These are phyloP conservation scores for Chrosomus eos DNA, from an alignment of 2,797 vertebrate species.

Conservation along the genomic window DNA sequence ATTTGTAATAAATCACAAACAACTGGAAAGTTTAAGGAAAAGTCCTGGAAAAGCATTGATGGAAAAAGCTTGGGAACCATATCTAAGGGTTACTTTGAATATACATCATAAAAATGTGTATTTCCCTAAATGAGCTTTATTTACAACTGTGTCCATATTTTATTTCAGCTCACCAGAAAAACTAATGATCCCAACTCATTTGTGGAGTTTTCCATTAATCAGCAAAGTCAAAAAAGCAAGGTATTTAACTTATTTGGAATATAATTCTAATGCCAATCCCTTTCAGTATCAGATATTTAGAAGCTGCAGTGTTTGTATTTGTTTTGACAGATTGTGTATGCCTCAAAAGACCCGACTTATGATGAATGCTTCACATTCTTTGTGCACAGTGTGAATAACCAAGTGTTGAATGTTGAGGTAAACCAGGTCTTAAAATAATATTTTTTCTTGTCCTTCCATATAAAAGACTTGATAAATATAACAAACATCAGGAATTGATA, in stretches of 20 bases:
- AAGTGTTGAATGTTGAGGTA: constrained; percentile 88
- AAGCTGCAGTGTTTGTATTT: neutral
- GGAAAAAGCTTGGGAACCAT: neutral
- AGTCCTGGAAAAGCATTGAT: neutral
- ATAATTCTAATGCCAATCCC: neutral
- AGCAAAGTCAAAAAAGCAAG: constrained; percentile 90
- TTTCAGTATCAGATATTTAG: neutral
- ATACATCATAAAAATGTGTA: neutral
- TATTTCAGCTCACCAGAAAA: constrained; percentile 75
- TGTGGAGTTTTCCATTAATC: constrained; percentile 84
- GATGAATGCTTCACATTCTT: constrained; percentile 94
- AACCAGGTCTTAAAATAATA: neutral
- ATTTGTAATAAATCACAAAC: neutral
- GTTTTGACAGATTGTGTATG: constrained; percentile 78
- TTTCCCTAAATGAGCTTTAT: neutral
- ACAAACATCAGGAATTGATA: neutral
- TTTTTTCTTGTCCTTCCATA: neutral
- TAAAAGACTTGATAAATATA: neutral
- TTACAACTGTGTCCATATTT: constrained; percentile 40
- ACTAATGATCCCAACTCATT: constrained; percentile 82
- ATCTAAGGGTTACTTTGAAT: neutral
- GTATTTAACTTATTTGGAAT: constrained; percentile 68
- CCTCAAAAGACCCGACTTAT: constrained; percentile 88
- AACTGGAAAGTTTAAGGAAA: neutral
- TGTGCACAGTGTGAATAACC: constrained; percentile 78